These are phyloP conservation scores for Naja naja DNA, from an alignment of 2,113 vertebrate species.

Conservation along the genomic window DNA sequence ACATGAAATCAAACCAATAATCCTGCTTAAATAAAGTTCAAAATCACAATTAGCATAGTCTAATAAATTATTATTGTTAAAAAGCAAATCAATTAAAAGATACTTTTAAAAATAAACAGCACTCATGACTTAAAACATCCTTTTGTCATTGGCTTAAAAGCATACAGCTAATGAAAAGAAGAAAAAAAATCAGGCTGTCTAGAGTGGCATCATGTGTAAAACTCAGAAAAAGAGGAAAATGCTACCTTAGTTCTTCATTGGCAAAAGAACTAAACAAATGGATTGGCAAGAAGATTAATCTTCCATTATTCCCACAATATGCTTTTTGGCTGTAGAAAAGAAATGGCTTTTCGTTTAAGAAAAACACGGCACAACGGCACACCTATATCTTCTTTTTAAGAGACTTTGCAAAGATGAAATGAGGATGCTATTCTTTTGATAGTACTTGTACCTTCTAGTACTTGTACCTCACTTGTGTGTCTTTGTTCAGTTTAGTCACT, in stretches of 20 bases:
- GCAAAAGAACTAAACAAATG: constrained; percentile 34
- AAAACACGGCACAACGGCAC: constrained; percentile 26
- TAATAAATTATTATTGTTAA: neutral
- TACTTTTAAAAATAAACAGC: neutral
- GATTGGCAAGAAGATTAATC: constrained; percentile 3
- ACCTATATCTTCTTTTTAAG: constrained; percentile 30
- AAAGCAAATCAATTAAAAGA: neutral
- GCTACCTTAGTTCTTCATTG: neutral
- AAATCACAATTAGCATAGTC: neutral
- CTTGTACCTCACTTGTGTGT: neutral
- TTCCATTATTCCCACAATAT: constrained; percentile 18
- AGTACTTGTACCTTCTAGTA: neutral
- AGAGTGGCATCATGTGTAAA: neutral
- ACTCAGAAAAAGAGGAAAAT: neutral
- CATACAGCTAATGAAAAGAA: neutral
- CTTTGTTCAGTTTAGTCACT: neutral
- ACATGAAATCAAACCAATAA: neutral
- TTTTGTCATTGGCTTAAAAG: neutral
- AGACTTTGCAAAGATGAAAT: neutral
- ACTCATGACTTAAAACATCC: neutral
- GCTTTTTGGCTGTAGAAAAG: constrained; percentile 26
- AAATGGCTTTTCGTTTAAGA: constrained; percentile 46
- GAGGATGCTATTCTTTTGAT: neutral
- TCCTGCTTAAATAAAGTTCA: neutral
- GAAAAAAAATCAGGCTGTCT: neutral